Percentiles rank a stretch among this genome's conserved stretches.
Evolutionary conservation across 2,888 invertebrate genomes (phyloP).

Genomic region (Nebria brevicollis): DNA sequence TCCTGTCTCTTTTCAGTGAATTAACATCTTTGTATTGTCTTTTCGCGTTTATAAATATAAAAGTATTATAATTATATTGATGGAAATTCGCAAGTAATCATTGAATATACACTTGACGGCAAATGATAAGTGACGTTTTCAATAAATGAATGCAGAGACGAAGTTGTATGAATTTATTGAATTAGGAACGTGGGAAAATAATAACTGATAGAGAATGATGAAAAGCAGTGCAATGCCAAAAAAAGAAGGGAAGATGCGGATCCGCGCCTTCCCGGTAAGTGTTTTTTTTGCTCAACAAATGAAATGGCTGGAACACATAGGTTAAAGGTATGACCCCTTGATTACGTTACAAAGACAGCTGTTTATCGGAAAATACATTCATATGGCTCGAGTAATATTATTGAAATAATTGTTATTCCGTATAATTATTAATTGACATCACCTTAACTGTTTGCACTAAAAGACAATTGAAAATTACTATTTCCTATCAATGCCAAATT

Average conservation of each 20-base stretch:
- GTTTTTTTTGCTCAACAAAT: slow-evolving; percentile 40
- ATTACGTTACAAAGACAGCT: slow-evolving; percentile 39
- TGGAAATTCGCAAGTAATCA: slow-evolving; percentile 46
- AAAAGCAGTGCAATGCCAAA: slow-evolving; percentile 81
- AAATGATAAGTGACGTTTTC: slow-evolving; percentile 47
- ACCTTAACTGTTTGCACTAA: neutral
- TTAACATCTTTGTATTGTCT: slow-evolving; percentile 41
- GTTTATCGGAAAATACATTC: slow-evolving; percentile 4
- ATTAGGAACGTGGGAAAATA: slow-evolving; percentile 44
- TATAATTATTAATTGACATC: neutral
- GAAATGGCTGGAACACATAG: slow-evolving; percentile 32
- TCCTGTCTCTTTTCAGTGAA: slow-evolving; percentile 41
- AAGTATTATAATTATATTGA: slow-evolving; percentile 44
- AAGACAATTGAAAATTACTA: neutral
- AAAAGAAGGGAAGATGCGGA: slow-evolving; percentile 97
- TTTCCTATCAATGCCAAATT: neutral
- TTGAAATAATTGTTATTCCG: neutral
- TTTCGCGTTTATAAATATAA: slow-evolving; percentile 38
- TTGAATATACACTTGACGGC: slow-evolving; percentile 37
- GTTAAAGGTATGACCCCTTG: slow-evolving; percentile 39
- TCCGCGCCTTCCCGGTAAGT: slow-evolving; percentile 97
- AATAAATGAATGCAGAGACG: slow-evolving; percentile 45
- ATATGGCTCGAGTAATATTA: neutral
- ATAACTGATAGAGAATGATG: slow-evolving; percentile 65
- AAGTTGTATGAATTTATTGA: slow-evolving; percentile 38